Base-by-base conservation (phyloP, 2,797 vertebrate genomes). In the Coregonus sp. region DNA sequence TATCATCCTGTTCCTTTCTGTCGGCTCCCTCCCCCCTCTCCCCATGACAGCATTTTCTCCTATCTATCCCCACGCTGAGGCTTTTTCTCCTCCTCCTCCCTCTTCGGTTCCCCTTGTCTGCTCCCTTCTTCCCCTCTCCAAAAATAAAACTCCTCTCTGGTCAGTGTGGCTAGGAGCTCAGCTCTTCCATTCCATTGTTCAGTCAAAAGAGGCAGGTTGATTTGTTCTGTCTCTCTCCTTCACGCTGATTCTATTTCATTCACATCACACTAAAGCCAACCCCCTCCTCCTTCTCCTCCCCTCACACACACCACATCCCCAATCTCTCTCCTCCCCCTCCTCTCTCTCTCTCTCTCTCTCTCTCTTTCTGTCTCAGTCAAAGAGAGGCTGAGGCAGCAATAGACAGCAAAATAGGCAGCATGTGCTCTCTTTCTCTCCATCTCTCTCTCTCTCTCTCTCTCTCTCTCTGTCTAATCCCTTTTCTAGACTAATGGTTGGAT, bases 201-300 rank as follows among this genome's bases (percentile, higher is more conserved):
- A 90, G 92, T 92, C 90, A 89, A 76, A 80, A 90, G 88, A 92
- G 90, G 91, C 93, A 95, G 93, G 94, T 94, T 93, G 92, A 93
- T 93, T 89, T 92, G 91, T 84, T 86, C 89, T 67, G 88, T 31
- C 40, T 74, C 88, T 88, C 84, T 88, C 74, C 47, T 75, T 69
- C 70, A 70, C 72, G 80, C 91, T 90, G 91, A 87, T 88, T 93
- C 90, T 88, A 91, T 91, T 93, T 92, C 93, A 94, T 94, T 94
- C 93, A 94, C 93, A 93, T 93, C 91, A 88, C 88, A 86, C 86
- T 86, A 76, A 89, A 89, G 90, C 90, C 93, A 89, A 85, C 87
- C 92, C 91, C 92, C 86, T 90, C 92, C 86, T 90, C 77, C 76
- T 75, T 83, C 52, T 84, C 75, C 84, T 66, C 82, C 85, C 79